Base-by-base conservation (phyloP, 92 coral and sea anemone genomes). In the Diadumene lineata region DNA sequence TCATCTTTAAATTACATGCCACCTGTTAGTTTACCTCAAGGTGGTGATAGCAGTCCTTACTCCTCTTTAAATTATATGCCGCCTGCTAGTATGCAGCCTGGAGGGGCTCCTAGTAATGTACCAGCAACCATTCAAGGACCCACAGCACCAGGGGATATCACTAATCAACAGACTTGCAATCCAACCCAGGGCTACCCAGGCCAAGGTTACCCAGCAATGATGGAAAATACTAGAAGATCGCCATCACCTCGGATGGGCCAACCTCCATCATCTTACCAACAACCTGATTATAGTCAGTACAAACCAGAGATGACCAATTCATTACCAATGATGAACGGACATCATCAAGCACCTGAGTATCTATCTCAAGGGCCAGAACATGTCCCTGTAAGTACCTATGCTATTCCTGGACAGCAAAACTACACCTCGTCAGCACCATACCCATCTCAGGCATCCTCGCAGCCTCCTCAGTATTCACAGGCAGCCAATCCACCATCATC, bases 21-120 rank as follows among this genome's bases (percentile, higher is more conserved):
- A 34, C 79, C 86, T 11, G 50, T 81, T 0, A 21, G 51, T 27
- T 17, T 72, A 38, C 77, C 77, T 32, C 77, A 62, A 13, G 76
- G 72, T 56, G 82, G 77, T 8, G 79, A 88, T 1, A 81, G 84
- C 67, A 90, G 93, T 51, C 93, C 93, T 16, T 89, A 89, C 63
- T 89, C 93, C 53, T 89, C 93, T 27, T 63, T 89, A 25, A 82
- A 56, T 43, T 87, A 90, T 66, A 62, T 70, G 28, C 84, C 88
- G 16, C 82, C 84, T 32, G 57, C 87, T 50, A 84, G 82, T 27
- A 25, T 22, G 29, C 64, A 22, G n/a, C 18, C 60, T 60, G 50
- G 71, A 31, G 58, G 81, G 31, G 57, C 51, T 32, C 56, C 81
- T 51, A 27, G 13, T 21, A 22, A 31, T 18, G 31, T 60, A 71